These are phyloP conservation scores for Ammospiza nelsoni DNA, from an alignment of 2,113 vertebrate species.

Conservation along the genomic window DNA sequence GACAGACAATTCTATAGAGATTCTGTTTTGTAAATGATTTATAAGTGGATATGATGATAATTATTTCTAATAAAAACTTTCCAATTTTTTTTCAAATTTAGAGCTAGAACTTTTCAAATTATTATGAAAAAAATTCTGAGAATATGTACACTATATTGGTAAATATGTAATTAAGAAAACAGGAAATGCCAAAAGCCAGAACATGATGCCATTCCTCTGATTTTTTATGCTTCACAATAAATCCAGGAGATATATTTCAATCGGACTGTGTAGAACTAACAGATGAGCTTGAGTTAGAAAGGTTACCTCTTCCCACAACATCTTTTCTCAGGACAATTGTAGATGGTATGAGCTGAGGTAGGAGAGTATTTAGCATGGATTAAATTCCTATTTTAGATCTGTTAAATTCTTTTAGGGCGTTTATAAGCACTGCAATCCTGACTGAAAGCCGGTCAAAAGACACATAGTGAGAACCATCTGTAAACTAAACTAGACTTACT, in stretches of 20 bases:
- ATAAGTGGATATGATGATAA: neutral
- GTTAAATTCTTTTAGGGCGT: neutral
- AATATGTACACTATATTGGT: neutral
- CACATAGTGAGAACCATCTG: neutral
- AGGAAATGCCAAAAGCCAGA: neutral
- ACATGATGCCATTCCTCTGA: fast-evolving
- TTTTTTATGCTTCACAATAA: neutral
- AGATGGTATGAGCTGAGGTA: neutral
- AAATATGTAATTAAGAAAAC: neutral
- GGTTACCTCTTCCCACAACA: neutral
- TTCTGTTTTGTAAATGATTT: neutral
- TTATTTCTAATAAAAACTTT: neutral
- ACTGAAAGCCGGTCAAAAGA: neutral
- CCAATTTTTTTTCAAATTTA: neutral
- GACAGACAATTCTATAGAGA: neutral
- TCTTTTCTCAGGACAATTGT: neutral
- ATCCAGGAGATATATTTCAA: neutral
- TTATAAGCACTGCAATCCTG: neutral
- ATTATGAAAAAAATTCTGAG: neutral
- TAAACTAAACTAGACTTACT: neutral
- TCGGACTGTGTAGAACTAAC: neutral
- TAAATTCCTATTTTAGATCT: neutral
- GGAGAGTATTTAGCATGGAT: neutral
- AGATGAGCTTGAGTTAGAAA: neutral
- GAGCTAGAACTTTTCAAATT: neutral